A percentile compares a stretch with the other conserved stretches of the same genome.
Evolutionary conservation across 1,140 invertebrate species (phyloP).

Genomic region (Rhopalosiphum padi): DNA sequence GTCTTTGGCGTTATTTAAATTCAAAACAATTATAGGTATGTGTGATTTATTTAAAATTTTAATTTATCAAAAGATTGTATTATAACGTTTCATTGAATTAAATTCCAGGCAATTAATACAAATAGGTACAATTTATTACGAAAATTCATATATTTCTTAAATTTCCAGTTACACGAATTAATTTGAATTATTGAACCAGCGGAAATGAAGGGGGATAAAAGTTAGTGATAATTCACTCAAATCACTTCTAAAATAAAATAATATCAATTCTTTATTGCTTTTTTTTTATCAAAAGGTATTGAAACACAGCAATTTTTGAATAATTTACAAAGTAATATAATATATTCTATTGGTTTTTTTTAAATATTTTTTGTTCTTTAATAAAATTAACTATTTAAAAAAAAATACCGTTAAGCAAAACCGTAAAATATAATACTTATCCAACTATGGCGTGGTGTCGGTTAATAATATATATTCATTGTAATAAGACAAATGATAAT

Average conservation of each 20-base stretch:
- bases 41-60: background rate
- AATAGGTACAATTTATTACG: too few relatives aligned
- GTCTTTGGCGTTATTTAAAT: background rate
- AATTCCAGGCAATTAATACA: too few relatives aligned
- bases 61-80: background rate
- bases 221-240: background rate
- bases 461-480: background rate
- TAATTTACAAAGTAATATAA: background rate
- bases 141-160: background rate
- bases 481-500: background rate
- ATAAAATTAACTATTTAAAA: background rate
- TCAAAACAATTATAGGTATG: background rate
- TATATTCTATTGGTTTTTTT: background rate
- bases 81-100: background rate
- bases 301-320: background rate
- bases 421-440: background rate
- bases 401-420: background rate
- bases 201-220: background rate
- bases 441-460: background rate
- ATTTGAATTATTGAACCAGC: background rate
- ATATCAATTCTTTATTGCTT: too few relatives aligned
- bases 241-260: background rate
- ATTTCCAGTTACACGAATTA: background rate
- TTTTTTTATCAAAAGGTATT: background rate
- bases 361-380: background rate